Conservation (phyloP, 2,888 invertebrate species). For the Cloeon dipterum region DNA sequence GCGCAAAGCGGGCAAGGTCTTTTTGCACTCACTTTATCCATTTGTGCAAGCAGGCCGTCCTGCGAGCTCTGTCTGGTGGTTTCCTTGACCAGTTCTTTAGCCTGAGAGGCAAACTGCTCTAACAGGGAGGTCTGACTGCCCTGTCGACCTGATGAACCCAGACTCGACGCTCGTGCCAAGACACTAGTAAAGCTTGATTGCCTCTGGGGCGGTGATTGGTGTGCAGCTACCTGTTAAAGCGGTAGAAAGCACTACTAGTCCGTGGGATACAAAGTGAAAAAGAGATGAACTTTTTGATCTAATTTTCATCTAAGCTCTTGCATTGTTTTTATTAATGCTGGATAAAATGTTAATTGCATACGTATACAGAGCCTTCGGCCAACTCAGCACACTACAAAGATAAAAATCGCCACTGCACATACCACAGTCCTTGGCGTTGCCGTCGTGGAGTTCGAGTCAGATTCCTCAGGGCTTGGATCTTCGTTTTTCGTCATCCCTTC, state of each 20-base stretch:
- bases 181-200: conserved; percentile 35
- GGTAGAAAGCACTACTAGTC: conserved; percentile 21
- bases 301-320: too few relatives aligned
- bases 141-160: conserved; percentile 33
- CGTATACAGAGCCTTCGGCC: too few relatives aligned
- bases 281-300: too few relatives aligned
- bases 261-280: too few relatives aligned
- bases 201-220: conserved; percentile 19
- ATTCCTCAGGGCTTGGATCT: conserved; percentile 43
- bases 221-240: conserved; percentile 20
- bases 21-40: conserved; percentile 57
- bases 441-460: conserved; percentile 52
- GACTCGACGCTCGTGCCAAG: conserved; percentile 36
- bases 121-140: conserved; percentile 65
- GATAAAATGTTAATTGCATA: too few relatives aligned
- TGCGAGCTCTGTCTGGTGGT: conserved; percentile 75
- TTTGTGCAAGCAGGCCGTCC: conserved; percentile 66
- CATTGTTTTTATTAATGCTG: too few relatives aligned
- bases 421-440: conserved; percentile 45
- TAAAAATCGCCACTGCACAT: too few relatives aligned
- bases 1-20: too few relatives aligned
- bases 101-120: conserved; percentile 71
- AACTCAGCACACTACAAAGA: too few relatives aligned
- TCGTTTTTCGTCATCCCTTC: conserved; percentile 24
- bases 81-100: conserved; percentile 70